A percentile compares a stretch with the other conserved stretches of the same genome.
phyloP scores from a whole-genome alignment of 2,797 vertebrate species.

The Platyrinchus mystaceus region DNA sequence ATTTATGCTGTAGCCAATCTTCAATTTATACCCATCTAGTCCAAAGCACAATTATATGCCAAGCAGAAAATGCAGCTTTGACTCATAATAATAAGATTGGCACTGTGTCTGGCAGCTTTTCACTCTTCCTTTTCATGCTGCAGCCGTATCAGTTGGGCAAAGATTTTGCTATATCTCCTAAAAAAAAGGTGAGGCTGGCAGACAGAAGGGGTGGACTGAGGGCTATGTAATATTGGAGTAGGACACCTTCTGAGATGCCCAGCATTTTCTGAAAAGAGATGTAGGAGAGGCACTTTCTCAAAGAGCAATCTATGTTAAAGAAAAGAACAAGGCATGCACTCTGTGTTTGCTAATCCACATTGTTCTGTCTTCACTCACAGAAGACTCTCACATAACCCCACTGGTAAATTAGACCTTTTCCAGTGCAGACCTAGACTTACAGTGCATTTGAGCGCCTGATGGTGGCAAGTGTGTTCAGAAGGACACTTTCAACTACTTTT shows the following conservation, averaged over 20 bases:
- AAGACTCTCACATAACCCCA: not conserved
- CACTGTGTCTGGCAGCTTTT: conserved; percentile 33
- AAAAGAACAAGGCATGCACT: not conserved
- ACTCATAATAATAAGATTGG: conserved; percentile 57
- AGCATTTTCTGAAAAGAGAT: not conserved
- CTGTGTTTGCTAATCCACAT: not conserved
- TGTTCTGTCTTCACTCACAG: not conserved
- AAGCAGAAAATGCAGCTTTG: conserved; percentile 46
- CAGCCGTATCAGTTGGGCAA: not conserved
- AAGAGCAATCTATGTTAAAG: not conserved
- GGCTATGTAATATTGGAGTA: not conserved
- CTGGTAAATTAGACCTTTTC: not conserved
- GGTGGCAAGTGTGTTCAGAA: not conserved
- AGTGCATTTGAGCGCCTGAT: not conserved
- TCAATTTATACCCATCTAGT: conserved; percentile 57
- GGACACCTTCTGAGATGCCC: not conserved
- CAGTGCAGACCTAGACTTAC: not conserved
- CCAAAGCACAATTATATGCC: conserved; percentile 23
- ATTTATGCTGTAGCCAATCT: conserved; percentile 50
- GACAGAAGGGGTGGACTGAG: not conserved
- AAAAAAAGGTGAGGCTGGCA: not conserved
- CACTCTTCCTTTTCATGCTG: conserved; percentile 21
- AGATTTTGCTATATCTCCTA: not conserved
- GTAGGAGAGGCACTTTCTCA: not conserved
- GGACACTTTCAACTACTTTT: not conserved